Evolutionary conservation across 2,113 vertebrate species (phyloP).

Genomic region (Leucopternis melanops): DNA sequence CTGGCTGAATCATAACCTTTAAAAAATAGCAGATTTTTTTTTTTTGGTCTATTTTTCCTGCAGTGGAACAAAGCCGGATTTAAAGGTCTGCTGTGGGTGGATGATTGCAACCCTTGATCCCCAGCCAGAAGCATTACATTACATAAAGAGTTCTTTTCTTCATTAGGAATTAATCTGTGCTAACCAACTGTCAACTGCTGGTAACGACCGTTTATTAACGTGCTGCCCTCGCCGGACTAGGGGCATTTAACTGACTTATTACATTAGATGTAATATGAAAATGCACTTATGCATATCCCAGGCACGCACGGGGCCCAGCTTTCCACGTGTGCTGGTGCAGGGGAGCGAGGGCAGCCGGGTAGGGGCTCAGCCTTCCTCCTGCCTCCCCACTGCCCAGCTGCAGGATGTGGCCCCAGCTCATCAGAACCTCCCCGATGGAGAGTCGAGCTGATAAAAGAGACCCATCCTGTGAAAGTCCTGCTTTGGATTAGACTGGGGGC

Average conservation of each 20-base stretch:
- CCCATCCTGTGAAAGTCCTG: neutral
- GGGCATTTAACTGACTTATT: slow-evolving; percentile 37
- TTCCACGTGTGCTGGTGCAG: neutral
- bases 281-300: slow-evolving; percentile 22
- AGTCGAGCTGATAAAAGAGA: neutral
- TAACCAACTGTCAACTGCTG: slow-evolving; percentile 71
- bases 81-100: slow-evolving; percentile 69
- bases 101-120: slow-evolving; percentile 72
- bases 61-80: slow-evolving; percentile 74
- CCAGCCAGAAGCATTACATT: slow-evolving; percentile 71
- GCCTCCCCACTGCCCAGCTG: fast-evolving
- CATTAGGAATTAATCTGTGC: slow-evolving; percentile 76
- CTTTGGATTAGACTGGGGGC: neutral
- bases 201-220: slow-evolving; percentile 37
- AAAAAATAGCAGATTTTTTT: neutral
- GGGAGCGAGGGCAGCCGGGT: neutral
- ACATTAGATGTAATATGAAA: slow-evolving; percentile 46
- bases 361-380: neutral
- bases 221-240: neutral
- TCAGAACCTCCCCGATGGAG: neutral
- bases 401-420: neutral
- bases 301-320: neutral
- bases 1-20: slow-evolving; percentile 45
- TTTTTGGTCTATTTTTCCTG: neutral
- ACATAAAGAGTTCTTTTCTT: slow-evolving; percentile 75